A percentile compares a stretch with the other conserved stretches of the same genome.
Evolutionary conservation across 1,140 invertebrate species (phyloP).

Genomic region (Cylas formicarius): DNA sequence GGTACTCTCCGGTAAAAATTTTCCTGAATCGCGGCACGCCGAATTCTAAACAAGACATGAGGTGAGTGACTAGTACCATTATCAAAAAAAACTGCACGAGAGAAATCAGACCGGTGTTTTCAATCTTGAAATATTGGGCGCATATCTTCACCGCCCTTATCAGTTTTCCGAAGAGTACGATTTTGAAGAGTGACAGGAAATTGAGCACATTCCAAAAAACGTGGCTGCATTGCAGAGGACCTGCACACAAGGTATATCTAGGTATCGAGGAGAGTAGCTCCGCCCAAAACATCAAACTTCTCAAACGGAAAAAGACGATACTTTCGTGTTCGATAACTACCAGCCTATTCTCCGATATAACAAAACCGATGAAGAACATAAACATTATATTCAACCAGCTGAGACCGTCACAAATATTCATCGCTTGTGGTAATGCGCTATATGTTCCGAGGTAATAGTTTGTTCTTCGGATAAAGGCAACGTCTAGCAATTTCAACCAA

Average conservation of each 20-base stretch:
- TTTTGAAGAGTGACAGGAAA: constrained; percentile 7
- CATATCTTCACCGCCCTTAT: not conserved
- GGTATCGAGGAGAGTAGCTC: constrained; percentile 8
- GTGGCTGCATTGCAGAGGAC: not conserved
- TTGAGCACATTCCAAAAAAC: not conserved
- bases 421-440: not conserved
- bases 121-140: constrained; percentile 3
- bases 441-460: not conserved
- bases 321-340: constrained; percentile 10
- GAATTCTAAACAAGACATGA: constrained; percentile 14
- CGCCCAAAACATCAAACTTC: constrained; percentile 3
- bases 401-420: constrained; percentile 8
- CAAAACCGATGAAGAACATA: constrained; percentile 19
- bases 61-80: constrained; percentile 6
- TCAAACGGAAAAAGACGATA: constrained; percentile 9
- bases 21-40: constrained; percentile 7
- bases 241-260: constrained; percentile 2
- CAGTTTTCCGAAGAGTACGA: constrained; percentile 3
- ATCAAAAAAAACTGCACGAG: constrained; percentile 12
- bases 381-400: constrained; percentile 8
- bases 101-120: constrained; percentile 5
- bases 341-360: not conserved
- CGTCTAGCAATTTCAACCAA: constrained; percentile 6
- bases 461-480: constrained; percentile 6
- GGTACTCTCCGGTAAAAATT: not conserved